A percentile compares a stretch with the other conserved stretches of the same genome.
Conservation (phyloP, 2,888 invertebrate species). For the Antheraea yamamai region DNA sequence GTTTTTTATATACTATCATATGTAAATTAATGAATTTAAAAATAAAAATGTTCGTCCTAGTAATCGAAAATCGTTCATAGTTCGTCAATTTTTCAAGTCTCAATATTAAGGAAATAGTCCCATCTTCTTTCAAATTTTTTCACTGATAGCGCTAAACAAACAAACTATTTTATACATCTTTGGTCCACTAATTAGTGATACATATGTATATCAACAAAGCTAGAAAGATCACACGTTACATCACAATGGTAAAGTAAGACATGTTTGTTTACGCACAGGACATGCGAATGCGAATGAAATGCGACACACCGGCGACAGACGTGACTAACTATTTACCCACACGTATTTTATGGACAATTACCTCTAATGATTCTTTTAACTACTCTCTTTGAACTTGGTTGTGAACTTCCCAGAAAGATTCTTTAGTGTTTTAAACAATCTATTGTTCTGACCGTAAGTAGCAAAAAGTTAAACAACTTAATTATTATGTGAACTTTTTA, state of each 20-base stretch:
- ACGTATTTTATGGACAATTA: not conserved
- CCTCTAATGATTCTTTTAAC: slow-evolving; percentile 29
- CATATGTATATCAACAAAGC: not conserved
- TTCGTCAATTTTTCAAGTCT: too few relatives aligned
- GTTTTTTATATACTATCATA: too few relatives aligned
- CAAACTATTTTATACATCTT: not conserved
- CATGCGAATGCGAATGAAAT: slow-evolving; percentile 23
- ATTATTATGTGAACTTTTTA: slow-evolving; percentile 1
- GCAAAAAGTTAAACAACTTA: not conserved
- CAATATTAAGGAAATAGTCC: too few relatives aligned
- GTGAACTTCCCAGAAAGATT: slow-evolving; percentile 9
- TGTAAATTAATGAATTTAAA: too few relatives aligned
- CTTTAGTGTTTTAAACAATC: not conserved
- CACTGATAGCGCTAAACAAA: too few relatives aligned
- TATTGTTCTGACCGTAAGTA: slow-evolving; percentile 5
- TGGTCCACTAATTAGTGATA: not conserved
- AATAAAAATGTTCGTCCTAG: too few relatives aligned
- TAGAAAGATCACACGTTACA: not conserved
- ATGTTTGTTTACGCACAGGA: slow-evolving; percentile 5
- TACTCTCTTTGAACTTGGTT: slow-evolving; percentile 21
- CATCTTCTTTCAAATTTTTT: too few relatives aligned
- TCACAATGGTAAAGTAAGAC: not conserved
- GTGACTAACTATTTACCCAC: slow-evolving; percentile 6
- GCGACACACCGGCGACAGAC: slow-evolving; percentile 1
- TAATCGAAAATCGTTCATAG: too few relatives aligned